Percentiles rank a stretch among this genome's conserved stretches.
phyloP scores from a whole-genome alignment of 2,113 vertebrate genomes.

The Siphamia tubifer region DNA sequence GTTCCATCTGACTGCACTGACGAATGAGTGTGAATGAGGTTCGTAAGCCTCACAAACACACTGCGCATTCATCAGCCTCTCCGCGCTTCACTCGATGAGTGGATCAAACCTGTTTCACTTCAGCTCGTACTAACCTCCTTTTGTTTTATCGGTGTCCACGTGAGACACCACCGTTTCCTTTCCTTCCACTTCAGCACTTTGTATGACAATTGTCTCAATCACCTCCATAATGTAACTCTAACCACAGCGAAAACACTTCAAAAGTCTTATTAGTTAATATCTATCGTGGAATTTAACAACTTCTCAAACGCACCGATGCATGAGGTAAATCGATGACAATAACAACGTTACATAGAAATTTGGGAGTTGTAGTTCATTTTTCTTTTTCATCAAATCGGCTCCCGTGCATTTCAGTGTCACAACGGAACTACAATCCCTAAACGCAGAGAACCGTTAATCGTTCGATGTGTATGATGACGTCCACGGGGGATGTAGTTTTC shows the following conservation, averaged over 20 bases:
- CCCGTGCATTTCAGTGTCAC: accelerated
- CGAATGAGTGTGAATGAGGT: background rate
- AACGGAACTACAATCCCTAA: slow-evolving; percentile 61
- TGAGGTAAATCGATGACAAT: slow-evolving; percentile 65
- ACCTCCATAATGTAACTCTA: slow-evolving; percentile 66
- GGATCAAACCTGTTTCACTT: slow-evolving; percentile 1
- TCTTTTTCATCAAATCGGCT: accelerated
- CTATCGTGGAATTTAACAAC: slow-evolving; percentile 79
- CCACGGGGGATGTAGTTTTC: slow-evolving; percentile 60
- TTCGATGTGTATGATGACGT: accelerated
- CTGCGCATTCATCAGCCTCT: slow-evolving; percentile 43
- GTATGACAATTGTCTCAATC: slow-evolving; percentile 69
- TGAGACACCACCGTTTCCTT: slow-evolving; percentile 54
- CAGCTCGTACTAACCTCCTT: slow-evolving; percentile 68
- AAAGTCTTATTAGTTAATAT: background rate
- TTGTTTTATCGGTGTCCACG: slow-evolving; percentile 64
- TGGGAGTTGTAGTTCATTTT: slow-evolving; percentile 59
- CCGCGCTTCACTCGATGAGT: slow-evolving; percentile 43
- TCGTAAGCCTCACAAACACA: background rate
- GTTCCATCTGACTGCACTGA: background rate
- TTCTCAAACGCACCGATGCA: slow-evolving; percentile 56
- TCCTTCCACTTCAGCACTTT: slow-evolving; percentile 61
- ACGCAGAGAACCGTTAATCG: background rate
- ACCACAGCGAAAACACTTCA: background rate
- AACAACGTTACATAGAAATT: slow-evolving; percentile 44